phyloP scores from a whole-genome alignment of 2,797 vertebrate genomes.

The Streptopelia turtur region DNA sequence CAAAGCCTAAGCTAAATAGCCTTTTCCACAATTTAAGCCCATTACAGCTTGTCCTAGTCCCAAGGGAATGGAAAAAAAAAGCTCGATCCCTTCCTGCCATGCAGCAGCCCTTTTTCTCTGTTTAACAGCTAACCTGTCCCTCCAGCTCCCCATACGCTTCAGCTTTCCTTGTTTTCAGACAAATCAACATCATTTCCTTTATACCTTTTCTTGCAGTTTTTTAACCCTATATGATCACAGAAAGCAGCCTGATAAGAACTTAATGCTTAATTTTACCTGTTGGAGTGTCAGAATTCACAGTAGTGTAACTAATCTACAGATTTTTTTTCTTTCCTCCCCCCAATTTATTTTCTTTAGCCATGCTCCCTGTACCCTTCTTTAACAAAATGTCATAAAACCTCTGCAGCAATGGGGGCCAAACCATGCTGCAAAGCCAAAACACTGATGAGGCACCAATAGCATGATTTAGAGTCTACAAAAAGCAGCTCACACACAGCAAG shows the following conservation, averaged over 20 bases:
- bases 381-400: background rate
- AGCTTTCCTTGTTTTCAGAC: background rate
- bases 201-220: background rate
- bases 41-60: background rate
- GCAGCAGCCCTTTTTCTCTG: background rate
- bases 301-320: background rate
- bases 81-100: background rate
- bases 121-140: background rate
- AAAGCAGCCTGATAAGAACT: background rate
- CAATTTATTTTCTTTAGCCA: background rate
- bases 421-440: background rate
- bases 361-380: background rate
- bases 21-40: conserved; percentile 16
- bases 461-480: background rate
- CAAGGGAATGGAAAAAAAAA: background rate
- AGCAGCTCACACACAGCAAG: background rate
- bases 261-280: background rate
- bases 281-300: background rate
- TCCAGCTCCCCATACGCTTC: background rate
- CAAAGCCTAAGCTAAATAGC: background rate
- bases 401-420: background rate
- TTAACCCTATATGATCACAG: background rate
- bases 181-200: background rate
- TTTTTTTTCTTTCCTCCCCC: background rate
- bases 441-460: background rate